Evolutionary conservation across 2,113 vertebrate species (phyloP).

Genomic region (Bothrops jararaca): DNA sequence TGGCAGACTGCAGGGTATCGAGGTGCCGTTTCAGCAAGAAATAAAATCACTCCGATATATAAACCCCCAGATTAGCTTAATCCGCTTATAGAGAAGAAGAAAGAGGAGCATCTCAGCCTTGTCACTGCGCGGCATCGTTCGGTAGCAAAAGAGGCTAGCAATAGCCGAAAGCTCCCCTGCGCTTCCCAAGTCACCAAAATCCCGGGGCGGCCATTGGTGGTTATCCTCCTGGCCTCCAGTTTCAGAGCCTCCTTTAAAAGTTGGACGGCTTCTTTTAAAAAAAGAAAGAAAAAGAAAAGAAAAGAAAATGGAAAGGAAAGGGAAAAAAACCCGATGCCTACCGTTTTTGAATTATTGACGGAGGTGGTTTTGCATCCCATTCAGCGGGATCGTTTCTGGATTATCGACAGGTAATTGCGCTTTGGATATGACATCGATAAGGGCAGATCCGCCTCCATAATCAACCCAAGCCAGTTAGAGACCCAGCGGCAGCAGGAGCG

Average conservation of each 20-base stretch:
- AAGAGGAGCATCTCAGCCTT: background rate
- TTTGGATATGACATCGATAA: background rate
- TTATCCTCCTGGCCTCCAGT: background rate
- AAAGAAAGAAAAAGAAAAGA: background rate
- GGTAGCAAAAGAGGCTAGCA: background rate
- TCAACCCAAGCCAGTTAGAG: background rate
- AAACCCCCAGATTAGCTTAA: background rate
- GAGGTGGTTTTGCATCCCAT: background rate
- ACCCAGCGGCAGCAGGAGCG: fast-evolving
- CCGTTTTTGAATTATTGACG: background rate
- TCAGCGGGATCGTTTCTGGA: background rate
- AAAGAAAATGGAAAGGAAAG: no score
- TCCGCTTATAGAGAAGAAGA: background rate
- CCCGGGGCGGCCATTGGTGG: background rate
- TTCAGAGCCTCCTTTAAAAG: background rate
- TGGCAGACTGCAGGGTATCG: background rate
- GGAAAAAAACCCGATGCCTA: background rate
- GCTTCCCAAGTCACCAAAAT: background rate
- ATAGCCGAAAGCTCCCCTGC: background rate
- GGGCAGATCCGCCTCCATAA: background rate
- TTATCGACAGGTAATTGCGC: background rate
- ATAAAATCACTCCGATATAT: background rate
- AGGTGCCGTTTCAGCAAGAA: background rate
- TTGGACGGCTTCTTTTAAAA: background rate
- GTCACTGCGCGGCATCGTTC: background rate